Evolutionary conservation across 1,140 invertebrate species (phyloP).

Genomic region (Diabrotica undecimpunctata): DNA sequence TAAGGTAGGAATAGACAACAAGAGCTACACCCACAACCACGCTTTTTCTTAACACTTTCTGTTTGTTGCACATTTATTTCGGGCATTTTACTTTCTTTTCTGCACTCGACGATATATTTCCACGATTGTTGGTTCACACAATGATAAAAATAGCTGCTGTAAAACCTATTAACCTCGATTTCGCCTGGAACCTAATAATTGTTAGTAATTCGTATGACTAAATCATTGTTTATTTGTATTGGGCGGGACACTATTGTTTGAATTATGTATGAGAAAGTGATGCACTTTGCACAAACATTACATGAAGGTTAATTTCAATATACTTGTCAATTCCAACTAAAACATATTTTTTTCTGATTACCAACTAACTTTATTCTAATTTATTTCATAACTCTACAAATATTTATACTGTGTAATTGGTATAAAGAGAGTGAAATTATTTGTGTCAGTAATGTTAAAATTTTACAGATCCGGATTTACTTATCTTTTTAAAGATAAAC

Average conservation of each 20-base stretch:
- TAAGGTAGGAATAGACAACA: not conserved
- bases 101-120: not conserved
- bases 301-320: not conserved
- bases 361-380: too few relatives aligned
- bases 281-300: not conserved
- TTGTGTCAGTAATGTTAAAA: too few relatives aligned
- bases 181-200: not conserved
- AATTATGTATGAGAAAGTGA: not conserved
- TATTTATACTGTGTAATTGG: too few relatives aligned
- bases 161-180: not conserved
- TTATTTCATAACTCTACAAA: too few relatives aligned
- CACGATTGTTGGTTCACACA: not conserved
- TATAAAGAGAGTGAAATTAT: too few relatives aligned
- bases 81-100: not conserved
- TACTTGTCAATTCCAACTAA: not conserved
- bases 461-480: too few relatives aligned
- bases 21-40: not conserved
- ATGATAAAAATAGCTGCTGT: not conserved
- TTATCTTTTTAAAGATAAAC: too few relatives aligned
- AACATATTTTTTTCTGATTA: too few relatives aligned
- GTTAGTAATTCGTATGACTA: not conserved
- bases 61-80: not conserved
- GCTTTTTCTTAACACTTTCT: not conserved
- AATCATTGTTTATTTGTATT: constrained; percentile 9
- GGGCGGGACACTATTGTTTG: not conserved